Evolutionary conservation across 2,797 vertebrate species (phyloP).

Genomic region (Cephalopachus bancanus): DNA sequence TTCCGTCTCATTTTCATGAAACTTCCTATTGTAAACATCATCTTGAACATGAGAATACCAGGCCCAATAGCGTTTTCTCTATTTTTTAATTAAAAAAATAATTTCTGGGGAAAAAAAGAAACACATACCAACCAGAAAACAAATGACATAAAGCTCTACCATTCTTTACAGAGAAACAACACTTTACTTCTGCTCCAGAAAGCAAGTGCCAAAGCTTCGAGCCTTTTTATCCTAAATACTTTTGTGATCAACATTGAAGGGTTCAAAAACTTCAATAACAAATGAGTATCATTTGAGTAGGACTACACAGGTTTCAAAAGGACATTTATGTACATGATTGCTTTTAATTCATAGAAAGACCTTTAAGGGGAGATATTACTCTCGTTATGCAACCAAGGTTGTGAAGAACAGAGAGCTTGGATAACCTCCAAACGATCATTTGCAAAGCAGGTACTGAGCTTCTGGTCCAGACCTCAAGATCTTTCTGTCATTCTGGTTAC

Average conservation of each 20-base stretch:
- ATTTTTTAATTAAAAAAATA: neutral
- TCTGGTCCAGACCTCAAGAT: neutral
- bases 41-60: neutral
- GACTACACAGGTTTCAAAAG: neutral
- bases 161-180: constrained; percentile 22
- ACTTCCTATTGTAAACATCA: constrained; percentile 13
- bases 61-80: neutral
- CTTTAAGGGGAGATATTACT: neutral
- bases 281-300: neutral
- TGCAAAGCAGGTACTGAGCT: neutral
- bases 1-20: constrained; percentile 16
- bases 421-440: neutral
- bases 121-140: neutral
- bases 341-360: constrained; percentile 7
- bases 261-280: neutral
- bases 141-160: neutral
- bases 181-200: constrained; percentile 33
- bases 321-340: neutral
- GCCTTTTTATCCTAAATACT: neutral
- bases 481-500: neutral
- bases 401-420: neutral
- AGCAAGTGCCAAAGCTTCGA: neutral
- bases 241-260: neutral
- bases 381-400: neutral
- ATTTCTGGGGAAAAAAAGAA: neutral